These are phyloP conservation scores for Heliconius melpomene DNA, from an alignment of 1,140 invertebrate genomes.

Conservation along the genomic window DNA sequence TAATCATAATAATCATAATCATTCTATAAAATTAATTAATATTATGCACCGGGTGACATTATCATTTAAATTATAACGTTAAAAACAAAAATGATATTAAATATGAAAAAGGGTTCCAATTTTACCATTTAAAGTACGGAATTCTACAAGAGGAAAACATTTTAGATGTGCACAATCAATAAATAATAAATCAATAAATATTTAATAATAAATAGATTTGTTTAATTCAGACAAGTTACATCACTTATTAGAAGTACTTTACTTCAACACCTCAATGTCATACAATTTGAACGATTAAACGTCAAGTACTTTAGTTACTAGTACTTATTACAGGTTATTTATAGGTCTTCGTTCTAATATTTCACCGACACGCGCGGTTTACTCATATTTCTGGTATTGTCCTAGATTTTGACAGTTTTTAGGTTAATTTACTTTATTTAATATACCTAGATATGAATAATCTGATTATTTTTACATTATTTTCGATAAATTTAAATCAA, in stretches of 20 bases:
- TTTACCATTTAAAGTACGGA: too few species aligned
- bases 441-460: background rate
- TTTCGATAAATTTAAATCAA: background rate
- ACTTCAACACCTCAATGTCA: constrained; percentile 2
- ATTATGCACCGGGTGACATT: too few species aligned
- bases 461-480: background rate
- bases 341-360: constrained; percentile 5
- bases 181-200: background rate
- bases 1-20: too few species aligned
- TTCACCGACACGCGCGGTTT: background rate
- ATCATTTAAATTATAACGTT: too few species aligned
- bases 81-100: too few species aligned
- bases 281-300: constrained; percentile 10
- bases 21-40: too few species aligned
- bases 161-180: background rate
- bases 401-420: background rate
- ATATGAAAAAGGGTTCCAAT: too few species aligned
- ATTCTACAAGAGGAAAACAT: too few species aligned
- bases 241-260: background rate
- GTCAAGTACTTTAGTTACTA: background rate
- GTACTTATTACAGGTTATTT: background rate
- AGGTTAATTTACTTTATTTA: background rate
- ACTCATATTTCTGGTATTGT: background rate
- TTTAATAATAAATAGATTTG: background rate
- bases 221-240: background rate